Conservation (phyloP, 2,888 invertebrate genomes). For the Nudaria mundana region DNA sequence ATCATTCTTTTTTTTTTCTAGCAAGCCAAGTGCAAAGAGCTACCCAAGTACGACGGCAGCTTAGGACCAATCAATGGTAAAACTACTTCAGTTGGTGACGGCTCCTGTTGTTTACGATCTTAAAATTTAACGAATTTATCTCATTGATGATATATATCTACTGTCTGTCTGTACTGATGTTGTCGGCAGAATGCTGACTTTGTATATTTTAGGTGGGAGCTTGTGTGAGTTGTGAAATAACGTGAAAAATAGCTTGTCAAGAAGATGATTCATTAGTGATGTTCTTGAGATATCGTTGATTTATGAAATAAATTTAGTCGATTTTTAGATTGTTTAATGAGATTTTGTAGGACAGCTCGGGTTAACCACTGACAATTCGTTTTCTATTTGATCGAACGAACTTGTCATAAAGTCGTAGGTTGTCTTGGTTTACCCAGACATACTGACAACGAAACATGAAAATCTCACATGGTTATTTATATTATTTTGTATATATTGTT, state of each 20-base stretch:
- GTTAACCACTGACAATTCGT: not conserved
- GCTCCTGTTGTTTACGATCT: conserved; percentile 81
- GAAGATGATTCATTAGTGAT: conserved; percentile 2
- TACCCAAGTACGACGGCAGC: conserved; percentile 87
- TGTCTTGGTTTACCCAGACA: not conserved
- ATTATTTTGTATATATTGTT: conserved; percentile 17
- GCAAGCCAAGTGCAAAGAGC: conserved; percentile 93
- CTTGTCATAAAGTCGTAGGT: not conserved
- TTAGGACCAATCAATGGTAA: conserved; percentile 87
- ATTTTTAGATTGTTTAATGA: not conserved
- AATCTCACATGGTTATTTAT: not conserved
- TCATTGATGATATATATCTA: conserved; percentile 46
- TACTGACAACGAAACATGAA: conserved; percentile 4
- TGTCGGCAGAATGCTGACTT: conserved; percentile 5
- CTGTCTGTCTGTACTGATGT: too few relatives aligned
- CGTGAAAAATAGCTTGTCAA: not conserved
- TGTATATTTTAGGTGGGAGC: conserved; percentile 23
- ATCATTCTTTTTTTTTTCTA: conserved; percentile 63
- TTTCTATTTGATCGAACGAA: not conserved
- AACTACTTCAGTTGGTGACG: conserved; percentile 85
- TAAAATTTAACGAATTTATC: conserved; percentile 53
- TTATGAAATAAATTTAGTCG: not conserved
- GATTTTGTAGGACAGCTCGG: not conserved
- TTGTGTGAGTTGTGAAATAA: not conserved
- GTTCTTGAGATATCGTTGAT: conserved; percentile 1